A percentile compares a stretch with the other conserved stretches of the same genome.
phyloP scores from a whole-genome alignment of 2,797 vertebrate species.

The Manis crassicaudata region DNA sequence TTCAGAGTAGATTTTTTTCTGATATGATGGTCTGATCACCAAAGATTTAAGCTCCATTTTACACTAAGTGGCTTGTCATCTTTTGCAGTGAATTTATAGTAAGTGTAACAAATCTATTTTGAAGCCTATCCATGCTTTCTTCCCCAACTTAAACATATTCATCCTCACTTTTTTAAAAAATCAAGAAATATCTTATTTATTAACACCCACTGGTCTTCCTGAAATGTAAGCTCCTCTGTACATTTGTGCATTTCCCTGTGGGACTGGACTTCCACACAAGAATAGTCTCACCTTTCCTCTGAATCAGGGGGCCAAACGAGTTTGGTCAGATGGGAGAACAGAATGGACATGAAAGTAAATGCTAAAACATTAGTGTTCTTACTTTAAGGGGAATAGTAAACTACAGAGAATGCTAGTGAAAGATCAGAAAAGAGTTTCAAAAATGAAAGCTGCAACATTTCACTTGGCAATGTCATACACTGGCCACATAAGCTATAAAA shows the following conservation, averaged over 20 bases:
- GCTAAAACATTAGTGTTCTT: neutral
- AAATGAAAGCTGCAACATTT: neutral
- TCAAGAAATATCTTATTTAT: neutral
- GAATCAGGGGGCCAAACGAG: neutral
- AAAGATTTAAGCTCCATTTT: conserved; percentile 41
- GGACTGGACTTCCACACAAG: neutral
- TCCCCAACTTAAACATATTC: neutral
- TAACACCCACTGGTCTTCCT: neutral
- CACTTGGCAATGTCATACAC: neutral
- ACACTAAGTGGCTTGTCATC: neutral
- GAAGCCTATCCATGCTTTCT: neutral
- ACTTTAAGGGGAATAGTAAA: neutral
- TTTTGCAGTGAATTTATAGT: neutral
- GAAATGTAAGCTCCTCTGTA: neutral
- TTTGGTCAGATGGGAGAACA: neutral
- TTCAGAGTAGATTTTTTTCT: conserved; percentile 12
- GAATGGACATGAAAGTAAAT: neutral
- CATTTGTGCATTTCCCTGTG: neutral
- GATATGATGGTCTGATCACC: neutral
- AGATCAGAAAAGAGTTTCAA: neutral
- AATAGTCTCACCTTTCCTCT: neutral
- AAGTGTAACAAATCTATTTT: conserved; percentile 37
- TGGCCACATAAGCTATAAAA: neutral
- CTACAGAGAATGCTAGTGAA: neutral
- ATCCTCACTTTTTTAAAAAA: neutral